Conservation (phyloP, 2,888 invertebrate species). For the Synanthedon myopaeformis region DNA sequence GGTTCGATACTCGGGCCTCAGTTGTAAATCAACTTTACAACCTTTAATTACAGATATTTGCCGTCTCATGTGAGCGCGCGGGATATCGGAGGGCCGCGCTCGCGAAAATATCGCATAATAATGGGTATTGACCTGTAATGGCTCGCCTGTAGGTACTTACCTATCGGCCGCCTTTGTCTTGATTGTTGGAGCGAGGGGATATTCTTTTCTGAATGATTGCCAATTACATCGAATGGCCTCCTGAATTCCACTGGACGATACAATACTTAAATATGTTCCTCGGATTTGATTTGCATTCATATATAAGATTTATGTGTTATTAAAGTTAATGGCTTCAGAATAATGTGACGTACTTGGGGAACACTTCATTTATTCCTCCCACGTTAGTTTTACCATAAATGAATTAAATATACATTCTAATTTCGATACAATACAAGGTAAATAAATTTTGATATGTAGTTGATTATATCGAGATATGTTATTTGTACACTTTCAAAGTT, state of each 20-base stretch:
- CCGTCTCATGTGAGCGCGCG: slow-evolving; percentile 63
- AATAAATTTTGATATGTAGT: not conserved
- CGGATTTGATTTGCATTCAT: slow-evolving; percentile 52
- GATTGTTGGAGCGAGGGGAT: slow-evolving; percentile 61
- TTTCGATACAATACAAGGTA: not conserved
- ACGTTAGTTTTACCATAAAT: too few species aligned
- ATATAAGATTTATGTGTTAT: slow-evolving; percentile 62
- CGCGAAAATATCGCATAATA: slow-evolving; percentile 70
- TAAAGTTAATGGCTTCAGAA: slow-evolving; percentile 32
- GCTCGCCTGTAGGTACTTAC: slow-evolving; percentile 50
- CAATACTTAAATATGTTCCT: slow-evolving; percentile 47
- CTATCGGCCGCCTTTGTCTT: slow-evolving; percentile 67
- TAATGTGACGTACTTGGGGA: slow-evolving; percentile 17
- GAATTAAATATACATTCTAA: too few species aligned
- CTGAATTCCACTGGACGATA: slow-evolving; percentile 56
- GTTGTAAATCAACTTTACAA: slow-evolving; percentile 70
- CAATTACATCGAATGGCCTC: slow-evolving; percentile 68
- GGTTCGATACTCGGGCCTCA: slow-evolving; percentile 55
- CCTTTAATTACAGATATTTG: slow-evolving; percentile 71
- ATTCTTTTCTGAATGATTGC: slow-evolving; percentile 66
- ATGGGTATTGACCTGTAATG: slow-evolving; percentile 70
- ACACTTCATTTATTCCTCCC: not conserved
- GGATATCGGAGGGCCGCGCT: slow-evolving; percentile 65
- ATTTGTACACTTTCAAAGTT: slow-evolving; percentile 24
- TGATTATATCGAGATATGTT: slow-evolving; percentile 36